These are phyloP conservation scores for Nymphalis polychloros DNA, from an alignment of 2,888 invertebrate species.

Conservation along the genomic window DNA sequence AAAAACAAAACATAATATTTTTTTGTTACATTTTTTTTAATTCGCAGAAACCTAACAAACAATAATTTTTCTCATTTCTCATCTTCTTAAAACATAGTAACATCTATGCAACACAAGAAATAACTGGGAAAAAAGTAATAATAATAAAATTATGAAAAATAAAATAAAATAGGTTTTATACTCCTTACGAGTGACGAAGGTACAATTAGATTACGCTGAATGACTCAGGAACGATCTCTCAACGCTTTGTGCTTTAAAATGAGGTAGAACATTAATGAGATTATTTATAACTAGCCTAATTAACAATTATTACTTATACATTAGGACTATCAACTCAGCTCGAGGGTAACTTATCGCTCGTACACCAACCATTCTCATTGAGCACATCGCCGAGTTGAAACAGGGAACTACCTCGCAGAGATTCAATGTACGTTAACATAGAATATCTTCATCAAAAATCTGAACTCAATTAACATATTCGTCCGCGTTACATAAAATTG, in stretches of 20 bases:
- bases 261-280: conserved; percentile 78
- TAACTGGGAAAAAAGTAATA: conserved; percentile 77
- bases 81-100: conserved; percentile 82
- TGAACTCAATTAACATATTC: conserved; percentile 45
- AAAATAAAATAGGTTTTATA: conserved; percentile 68
- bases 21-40: conserved; percentile 81
- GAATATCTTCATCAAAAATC: conserved; percentile 39
- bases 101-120: conserved; percentile 83
- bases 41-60: conserved; percentile 83
- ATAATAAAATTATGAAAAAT: conserved; percentile 68
- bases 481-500: conserved; percentile 43
- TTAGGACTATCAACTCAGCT: conserved; percentile 64
- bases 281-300: conserved; percentile 73
- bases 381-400: conserved; percentile 63
- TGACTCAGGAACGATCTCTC: conserved; percentile 68
- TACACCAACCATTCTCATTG: conserved; percentile 43
- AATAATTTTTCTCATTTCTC: conserved; percentile 78
- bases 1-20: conserved; percentile 70
- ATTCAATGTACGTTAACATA: conserved; percentile 58
- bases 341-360: conserved; percentile 41
- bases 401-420: conserved; percentile 76
- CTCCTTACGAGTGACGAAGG: conserved; percentile 79
- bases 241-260: conserved; percentile 54
- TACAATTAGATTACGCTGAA: conserved; percentile 76
- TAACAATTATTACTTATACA: conserved; percentile 66